Percentiles rank a stretch among this genome's conserved stretches.
Evolutionary conservation across 1,140 invertebrate genomes (phyloP).

Genomic region (Hesperophylax magnus): DNA sequence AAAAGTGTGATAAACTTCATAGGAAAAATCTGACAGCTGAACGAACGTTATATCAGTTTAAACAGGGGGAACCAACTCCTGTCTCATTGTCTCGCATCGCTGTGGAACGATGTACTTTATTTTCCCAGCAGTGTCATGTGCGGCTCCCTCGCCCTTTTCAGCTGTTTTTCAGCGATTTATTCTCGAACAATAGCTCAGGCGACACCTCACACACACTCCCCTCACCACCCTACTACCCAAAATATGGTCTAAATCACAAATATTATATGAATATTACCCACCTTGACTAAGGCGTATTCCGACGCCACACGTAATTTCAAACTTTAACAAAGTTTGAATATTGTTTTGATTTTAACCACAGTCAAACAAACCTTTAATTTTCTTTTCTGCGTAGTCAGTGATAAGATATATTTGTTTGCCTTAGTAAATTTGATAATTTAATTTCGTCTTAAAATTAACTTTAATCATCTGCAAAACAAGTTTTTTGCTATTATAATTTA

Average conservation of each 20-base stretch:
- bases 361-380: too few species aligned
- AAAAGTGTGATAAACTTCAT: too few species aligned
- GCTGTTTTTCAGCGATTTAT: slow-evolving; percentile 26
- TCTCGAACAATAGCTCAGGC: slow-evolving; percentile 13
- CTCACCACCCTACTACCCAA: not conserved
- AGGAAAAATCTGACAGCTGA: too few species aligned
- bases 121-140: slow-evolving; percentile 2
- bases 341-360: too few species aligned
- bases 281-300: slow-evolving; percentile 3
- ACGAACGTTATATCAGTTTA: too few species aligned
- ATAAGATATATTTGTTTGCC: too few species aligned
- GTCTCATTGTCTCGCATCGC: not conserved
- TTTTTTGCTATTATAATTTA: too few species aligned
- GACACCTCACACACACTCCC: slow-evolving; percentile 3
- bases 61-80: too few species aligned
- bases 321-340: not conserved
- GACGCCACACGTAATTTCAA: not conserved
- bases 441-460: too few species aligned
- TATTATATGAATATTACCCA: not conserved
- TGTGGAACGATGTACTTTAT: not conserved
- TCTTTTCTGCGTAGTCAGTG: too few species aligned
- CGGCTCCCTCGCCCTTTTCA: not conserved
- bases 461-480: too few species aligned
- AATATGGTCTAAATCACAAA: not conserved
- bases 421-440: too few species aligned